Base-by-base conservation (phyloP, 2,888 invertebrate genomes). In the Dasypogon diadema region DNA sequence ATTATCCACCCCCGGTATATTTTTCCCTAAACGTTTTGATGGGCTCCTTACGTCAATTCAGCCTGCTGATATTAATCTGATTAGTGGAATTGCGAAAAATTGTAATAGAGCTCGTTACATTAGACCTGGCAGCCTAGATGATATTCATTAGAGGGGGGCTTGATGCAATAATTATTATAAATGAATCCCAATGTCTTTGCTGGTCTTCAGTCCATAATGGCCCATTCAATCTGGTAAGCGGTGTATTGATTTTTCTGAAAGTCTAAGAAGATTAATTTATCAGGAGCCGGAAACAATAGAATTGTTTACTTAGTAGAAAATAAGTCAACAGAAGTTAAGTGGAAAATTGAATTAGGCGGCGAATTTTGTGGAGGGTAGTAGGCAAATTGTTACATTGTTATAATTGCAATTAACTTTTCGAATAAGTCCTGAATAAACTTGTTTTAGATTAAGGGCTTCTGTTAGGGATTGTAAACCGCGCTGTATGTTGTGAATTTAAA, bases 321-420 rank as follows among this genome's bases (percentile, higher is more conserved):
- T 58, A 58, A 58, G n/a, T 30, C 42, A 42, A 42, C 42, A 12
- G n/a, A 42, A 42, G 42, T 42, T 42, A 42, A 42, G 42, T 42
- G 42, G 42, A 5, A 42, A 42, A 42, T 42, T 42, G 42, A 42
- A 42, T 42, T 42, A 42, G 12, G 42, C 42, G 2, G 42, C 6
- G 30, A 42, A 42, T 3, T 6, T 42, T n/a, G n/a, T 1, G n/a
- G 42, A 42, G 42, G n/a, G 42, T 42, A 12, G 6, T 42, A 42
- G n/a, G 42, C n/a, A 2, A 42, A 42, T 42, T 42, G 42, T 42
- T 30, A 30, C 30, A 30, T 30, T 42, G 42, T 42, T 42, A n/a
- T 42, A 42, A 42, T 42, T 42, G 0, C 10, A 42, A 42, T 42
- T 42, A 42, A 42, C 2, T 42, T 12, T 42, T 12, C 2, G n/a